These are phyloP conservation scores for Hydriomena furcata DNA, from an alignment of 2,888 invertebrate genomes.

Conservation along the genomic window DNA sequence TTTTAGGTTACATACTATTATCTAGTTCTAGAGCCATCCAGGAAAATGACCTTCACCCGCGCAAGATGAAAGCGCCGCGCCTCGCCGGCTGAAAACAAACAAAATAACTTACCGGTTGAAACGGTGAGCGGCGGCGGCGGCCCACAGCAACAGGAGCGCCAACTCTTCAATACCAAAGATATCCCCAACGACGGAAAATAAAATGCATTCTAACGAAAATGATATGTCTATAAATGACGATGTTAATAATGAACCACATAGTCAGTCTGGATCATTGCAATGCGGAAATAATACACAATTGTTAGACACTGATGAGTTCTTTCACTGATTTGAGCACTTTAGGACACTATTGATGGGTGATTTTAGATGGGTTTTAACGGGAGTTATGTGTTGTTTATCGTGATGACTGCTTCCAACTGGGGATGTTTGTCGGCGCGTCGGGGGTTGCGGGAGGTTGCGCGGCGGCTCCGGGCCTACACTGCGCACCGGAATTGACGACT, in stretches of 20 bases:
- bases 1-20: no score
- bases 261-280: background rate
- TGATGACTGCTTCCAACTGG: background rate
- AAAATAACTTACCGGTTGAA: slow-evolving; percentile 1
- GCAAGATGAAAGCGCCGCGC: slow-evolving; percentile 1
- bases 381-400: background rate
- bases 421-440: background rate
- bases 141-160: no score
- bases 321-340: no score
- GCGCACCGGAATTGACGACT: background rate
- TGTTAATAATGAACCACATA: slow-evolving; percentile 14
- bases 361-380: background rate
- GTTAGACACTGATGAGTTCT: background rate
- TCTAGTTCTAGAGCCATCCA: no score
- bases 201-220: slow-evolving; percentile 9
- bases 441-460: background rate
- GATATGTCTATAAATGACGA: background rate
- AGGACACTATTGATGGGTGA: no score
- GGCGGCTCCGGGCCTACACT: background rate
- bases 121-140: no score
- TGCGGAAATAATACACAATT: no score
- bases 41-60: slow-evolving; percentile 3
- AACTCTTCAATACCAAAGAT: slow-evolving; percentile 4
- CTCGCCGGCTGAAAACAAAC: slow-evolving; percentile 7
- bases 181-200: slow-evolving; percentile 11